phyloP scores from a whole-genome alignment of 2,888 invertebrate species.

The Gastracanthus pulcherrimus region DNA sequence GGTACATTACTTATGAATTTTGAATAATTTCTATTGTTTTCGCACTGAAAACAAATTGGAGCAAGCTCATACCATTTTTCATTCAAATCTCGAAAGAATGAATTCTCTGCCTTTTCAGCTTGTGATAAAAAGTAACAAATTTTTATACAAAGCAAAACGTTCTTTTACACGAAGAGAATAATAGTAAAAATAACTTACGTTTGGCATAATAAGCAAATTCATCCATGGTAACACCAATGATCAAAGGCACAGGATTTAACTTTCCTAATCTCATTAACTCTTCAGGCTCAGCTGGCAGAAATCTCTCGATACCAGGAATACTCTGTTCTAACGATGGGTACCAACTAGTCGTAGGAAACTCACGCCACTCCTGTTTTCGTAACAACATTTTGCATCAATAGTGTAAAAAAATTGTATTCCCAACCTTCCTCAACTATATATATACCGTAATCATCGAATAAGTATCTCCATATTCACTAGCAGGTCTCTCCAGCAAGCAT shows the following conservation, averaged over 20 bases:
- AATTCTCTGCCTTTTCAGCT: slow-evolving; percentile 64
- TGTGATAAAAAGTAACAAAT: too few relatives aligned
- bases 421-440: too few relatives aligned
- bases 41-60: slow-evolving; percentile 82
- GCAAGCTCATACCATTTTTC: slow-evolving; percentile 81
- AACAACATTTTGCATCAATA: too few relatives aligned
- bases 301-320: slow-evolving; percentile 82
- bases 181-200: slow-evolving; percentile 64
- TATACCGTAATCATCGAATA: too few relatives aligned
- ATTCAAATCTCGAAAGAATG: slow-evolving; percentile 78
- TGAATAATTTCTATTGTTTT: slow-evolving; percentile 79
- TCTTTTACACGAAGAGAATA: too few relatives aligned
- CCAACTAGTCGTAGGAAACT: slow-evolving; percentile 80
- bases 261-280: slow-evolving; percentile 79
- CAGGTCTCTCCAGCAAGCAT: slow-evolving; percentile 80
- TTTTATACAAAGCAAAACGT: too few relatives aligned
- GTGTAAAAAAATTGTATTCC: too few relatives aligned
- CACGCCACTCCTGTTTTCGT: slow-evolving; percentile 79
- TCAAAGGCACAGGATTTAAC: slow-evolving; percentile 82
- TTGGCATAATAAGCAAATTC: slow-evolving; percentile 81
- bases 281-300: slow-evolving; percentile 81
- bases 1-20: slow-evolving; percentile 78
- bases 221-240: slow-evolving; percentile 83
- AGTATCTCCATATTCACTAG: slow-evolving; percentile 60
- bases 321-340: slow-evolving; percentile 83